Evolutionary conservation across 2,113 vertebrate species (phyloP).

Genomic region (Macquaria ambigua): DNA sequence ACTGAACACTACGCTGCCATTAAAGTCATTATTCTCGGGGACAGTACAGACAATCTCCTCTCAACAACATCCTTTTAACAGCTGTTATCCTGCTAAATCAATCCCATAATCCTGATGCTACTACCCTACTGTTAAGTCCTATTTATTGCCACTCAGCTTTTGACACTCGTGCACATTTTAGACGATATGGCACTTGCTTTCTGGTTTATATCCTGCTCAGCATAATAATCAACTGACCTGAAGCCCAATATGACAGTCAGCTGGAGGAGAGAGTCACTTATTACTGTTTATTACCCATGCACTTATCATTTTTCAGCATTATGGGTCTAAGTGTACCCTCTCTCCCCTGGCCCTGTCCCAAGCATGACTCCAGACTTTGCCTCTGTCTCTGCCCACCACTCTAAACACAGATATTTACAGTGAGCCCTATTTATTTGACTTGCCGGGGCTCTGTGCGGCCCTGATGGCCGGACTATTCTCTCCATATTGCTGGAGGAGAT

Average conservation of each 20-base stretch:
- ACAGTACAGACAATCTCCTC: not conserved
- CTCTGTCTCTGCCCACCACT: conserved; percentile 4
- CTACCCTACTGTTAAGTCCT: not conserved
- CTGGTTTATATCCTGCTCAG: not conserved
- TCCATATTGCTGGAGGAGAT: conserved; percentile 43
- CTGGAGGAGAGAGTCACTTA: not conserved
- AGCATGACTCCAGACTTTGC: conserved; percentile 17
- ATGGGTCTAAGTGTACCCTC: not conserved
- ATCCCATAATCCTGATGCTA: not conserved
- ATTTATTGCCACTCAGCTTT: not conserved
- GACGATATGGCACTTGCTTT: not conserved
- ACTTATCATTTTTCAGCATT: conserved; percentile 1
- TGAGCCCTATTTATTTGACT: conserved; percentile 68
- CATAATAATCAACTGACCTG: not conserved
- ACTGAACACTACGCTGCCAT: not conserved
- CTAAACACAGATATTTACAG: conserved; percentile 70
- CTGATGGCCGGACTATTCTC: conserved; percentile 60
- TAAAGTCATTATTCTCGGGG: conserved; percentile 12
- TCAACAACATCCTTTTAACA: not conserved
- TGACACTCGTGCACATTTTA: conserved; percentile 1
- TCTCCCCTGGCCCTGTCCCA: not conserved
- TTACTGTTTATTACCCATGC: not conserved
- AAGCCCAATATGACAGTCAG: not conserved
- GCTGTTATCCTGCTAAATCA: conserved; percentile 4
- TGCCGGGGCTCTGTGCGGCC: conserved; percentile 15